Conservation (phyloP, 2,113 vertebrate genomes). For the Pseudopipra pipra region DNA sequence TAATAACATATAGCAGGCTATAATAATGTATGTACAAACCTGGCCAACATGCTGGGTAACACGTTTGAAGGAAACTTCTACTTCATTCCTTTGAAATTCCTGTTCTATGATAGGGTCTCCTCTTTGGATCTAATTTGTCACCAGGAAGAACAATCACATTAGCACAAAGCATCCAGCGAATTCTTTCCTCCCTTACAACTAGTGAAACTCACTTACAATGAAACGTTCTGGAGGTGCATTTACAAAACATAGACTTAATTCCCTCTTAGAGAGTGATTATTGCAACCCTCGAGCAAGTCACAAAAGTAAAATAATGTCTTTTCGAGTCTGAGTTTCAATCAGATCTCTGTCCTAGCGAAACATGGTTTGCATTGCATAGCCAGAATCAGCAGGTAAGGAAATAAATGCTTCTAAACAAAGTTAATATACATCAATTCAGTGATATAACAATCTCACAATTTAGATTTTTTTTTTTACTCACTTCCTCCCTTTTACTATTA, state of each 20-base stretch:
- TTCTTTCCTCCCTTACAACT: not conserved
- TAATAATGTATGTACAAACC: slow-evolving; percentile 65
- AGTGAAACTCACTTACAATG: not conserved
- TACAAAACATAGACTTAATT: not conserved
- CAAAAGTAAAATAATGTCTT: not conserved
- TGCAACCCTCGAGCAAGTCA: not conserved
- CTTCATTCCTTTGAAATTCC: slow-evolving; percentile 67
- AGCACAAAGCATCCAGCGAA: not conserved
- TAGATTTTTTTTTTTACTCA: not conserved
- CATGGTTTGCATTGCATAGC: not conserved
- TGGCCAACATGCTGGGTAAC: slow-evolving; percentile 69
- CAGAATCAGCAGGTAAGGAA: not conserved
- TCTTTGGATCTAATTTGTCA: slow-evolving; percentile 71
- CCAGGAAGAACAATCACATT: not conserved
- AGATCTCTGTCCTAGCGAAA: not conserved
- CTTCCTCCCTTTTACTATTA: not conserved
- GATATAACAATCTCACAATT: not conserved
- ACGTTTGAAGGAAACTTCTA: slow-evolving; percentile 65
- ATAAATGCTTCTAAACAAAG: not conserved
- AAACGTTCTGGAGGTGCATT: not conserved
- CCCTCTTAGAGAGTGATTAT: not conserved
- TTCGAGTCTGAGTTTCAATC: not conserved
- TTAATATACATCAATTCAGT: not conserved
- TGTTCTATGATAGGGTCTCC: slow-evolving; percentile 65
- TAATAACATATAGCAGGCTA: not conserved